Evolutionary conservation across 2,797 vertebrate species (phyloP), one percentile per base, ranked within the genome.

Genomic region (Parauchenoglanis punctatus): DNA sequence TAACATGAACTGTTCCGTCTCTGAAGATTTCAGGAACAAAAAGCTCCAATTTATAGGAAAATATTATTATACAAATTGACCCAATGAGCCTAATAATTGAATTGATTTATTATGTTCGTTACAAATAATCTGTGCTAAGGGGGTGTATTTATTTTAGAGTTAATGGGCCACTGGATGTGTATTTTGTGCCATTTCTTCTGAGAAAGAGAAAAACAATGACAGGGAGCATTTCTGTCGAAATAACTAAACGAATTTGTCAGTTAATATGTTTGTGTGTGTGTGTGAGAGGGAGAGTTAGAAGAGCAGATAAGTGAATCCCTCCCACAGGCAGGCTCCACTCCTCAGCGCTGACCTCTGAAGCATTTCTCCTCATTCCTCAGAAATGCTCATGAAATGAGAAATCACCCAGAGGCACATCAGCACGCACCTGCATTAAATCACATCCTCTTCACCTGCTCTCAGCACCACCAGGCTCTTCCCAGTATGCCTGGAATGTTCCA

Each of bases 401-500:
- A 52, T 63, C 54, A 63, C 75, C n/a, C 65, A 70, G 49, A 52
- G 63, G 18, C 56, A 8, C 83, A 54, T 65, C 77, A 73, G 56
- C 83, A 54, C 18, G 1, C 87, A 88, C 84, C 84, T 85, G 84
- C 58, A 80, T 82, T 88, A 63, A 85, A 85, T 85, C 87, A 82
- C 67, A 72, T 65, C 67, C 25, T 67, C 83, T 73, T 82, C 52
- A 75, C 81, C 81, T 81, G 49, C 52, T 68, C 83, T 61, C 76
- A 73, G 67, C 83, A 54, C 83, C 46, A 80, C 77, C 63, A 73
- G 54, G 56, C 83, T 63, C 83, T 63, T 81, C 54, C 56, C 44
- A 52, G 12, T 54, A 65, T 25, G 68, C 46, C 31, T 75, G 59
- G 87, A 85, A 88, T 82, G 83, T 85, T 82, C n/a, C 56, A 23